Conservation (phyloP, 2,888 invertebrate genomes). For the Herminia tarsipennalis region DNA sequence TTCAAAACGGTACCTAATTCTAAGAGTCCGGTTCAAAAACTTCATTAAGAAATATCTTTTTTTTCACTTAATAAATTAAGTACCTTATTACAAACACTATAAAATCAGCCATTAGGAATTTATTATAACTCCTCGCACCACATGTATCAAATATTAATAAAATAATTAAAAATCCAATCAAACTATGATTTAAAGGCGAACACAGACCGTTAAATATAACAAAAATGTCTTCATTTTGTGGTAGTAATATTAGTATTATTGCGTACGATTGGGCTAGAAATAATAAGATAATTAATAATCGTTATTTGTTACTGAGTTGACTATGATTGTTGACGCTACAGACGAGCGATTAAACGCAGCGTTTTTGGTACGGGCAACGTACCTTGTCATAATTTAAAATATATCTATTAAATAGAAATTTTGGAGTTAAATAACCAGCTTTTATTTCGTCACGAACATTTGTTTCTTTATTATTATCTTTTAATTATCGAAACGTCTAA, state of each 20-base stretch:
- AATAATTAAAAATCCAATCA: slow-evolving; percentile 35
- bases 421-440: too few relatives aligned
- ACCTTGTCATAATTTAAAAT: too few relatives aligned
- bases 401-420: too few relatives aligned
- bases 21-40: neutral
- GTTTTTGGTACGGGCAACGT: too few relatives aligned
- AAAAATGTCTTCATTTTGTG: slow-evolving; percentile 43
- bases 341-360: slow-evolving; percentile 8
- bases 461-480: too few relatives aligned
- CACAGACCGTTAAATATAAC: slow-evolving; percentile 31
- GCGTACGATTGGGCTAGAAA: slow-evolving; percentile 33
- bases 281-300: too few relatives aligned
- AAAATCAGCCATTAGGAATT: slow-evolving; percentile 4
- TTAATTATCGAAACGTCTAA: too few relatives aligned
- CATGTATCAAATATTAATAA: slow-evolving; percentile 26
- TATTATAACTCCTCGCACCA: slow-evolving; percentile 6
- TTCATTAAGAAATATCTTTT: neutral
- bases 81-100: neutral
- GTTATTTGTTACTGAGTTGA: slow-evolving; percentile 23
- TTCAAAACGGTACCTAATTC: neutral
- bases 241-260: slow-evolving; percentile 25
- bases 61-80: slow-evolving; percentile 1
- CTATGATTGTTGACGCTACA: slow-evolving; percentile 7
- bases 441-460: too few relatives aligned
- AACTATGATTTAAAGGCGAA: slow-evolving; percentile 35